These are phyloP conservation scores for Hylaeus volcanicus DNA, from an alignment of 1,140 invertebrate genomes.

Conservation along the genomic window DNA sequence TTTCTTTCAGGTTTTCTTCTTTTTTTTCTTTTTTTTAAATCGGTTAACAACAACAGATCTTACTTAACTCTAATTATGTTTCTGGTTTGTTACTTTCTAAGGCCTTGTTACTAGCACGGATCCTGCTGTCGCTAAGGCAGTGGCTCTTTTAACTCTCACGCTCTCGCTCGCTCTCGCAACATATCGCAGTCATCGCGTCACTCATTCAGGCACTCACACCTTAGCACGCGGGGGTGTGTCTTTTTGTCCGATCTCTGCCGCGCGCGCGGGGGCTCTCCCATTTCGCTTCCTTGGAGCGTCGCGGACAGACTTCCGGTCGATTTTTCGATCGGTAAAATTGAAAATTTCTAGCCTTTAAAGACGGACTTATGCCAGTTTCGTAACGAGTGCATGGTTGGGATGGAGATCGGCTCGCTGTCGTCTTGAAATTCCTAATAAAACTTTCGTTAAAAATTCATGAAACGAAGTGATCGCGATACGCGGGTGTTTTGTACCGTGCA, in stretches of 20 bases:
- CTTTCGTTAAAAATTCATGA: no score
- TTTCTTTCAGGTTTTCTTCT: slow-evolving; percentile 44
- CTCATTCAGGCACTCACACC: background rate
- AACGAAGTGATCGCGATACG: no score
- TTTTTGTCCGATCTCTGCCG: background rate
- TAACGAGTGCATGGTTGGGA: no score
- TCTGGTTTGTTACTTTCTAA: slow-evolving; percentile 73
- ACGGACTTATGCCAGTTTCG: no score
- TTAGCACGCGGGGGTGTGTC: no score
- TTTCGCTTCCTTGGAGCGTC: background rate
- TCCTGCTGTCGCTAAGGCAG: slow-evolving; percentile 70
- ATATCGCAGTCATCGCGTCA: background rate
- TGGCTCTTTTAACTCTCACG: slow-evolving; percentile 57
- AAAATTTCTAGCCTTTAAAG: no score
- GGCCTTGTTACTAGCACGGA: slow-evolving; percentile 67
- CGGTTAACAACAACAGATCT: slow-evolving; percentile 70
- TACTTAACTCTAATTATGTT: slow-evolving; percentile 72
- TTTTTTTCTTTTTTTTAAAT: background rate
- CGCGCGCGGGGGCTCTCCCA: no score
- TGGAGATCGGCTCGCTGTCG: no score
- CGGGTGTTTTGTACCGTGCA: no score
- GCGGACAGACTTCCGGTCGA: slow-evolving; percentile 25
- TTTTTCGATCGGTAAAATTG: background rate
- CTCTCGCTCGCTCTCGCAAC: slow-evolving; percentile 7
- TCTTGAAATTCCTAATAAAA: no score